A percentile compares a stretch with the other conserved stretches of the same genome.
These are phyloP conservation scores for Miltochrista miniata DNA, from an alignment of 2,888 invertebrate species.

Conservation along the genomic window DNA sequence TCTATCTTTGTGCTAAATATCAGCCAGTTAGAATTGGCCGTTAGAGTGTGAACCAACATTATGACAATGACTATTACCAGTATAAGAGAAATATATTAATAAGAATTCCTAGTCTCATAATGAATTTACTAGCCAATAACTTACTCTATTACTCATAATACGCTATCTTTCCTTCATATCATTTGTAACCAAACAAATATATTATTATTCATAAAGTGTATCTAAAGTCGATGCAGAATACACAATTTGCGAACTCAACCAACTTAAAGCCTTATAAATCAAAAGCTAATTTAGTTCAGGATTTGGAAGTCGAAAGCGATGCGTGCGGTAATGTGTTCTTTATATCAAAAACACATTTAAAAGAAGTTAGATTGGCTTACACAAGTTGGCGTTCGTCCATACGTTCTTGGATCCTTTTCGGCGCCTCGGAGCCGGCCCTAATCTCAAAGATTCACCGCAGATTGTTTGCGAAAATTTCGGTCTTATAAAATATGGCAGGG, in stretches of 20 bases:
- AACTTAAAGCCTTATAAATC: conserved; percentile 71
- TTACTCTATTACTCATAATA: no score
- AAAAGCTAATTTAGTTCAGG: conserved; percentile 77
- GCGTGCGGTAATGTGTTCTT: conserved; percentile 79
- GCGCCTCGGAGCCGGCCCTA: conserved; percentile 73
- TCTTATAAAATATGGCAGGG: conserved; percentile 74
- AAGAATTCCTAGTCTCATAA: no score
- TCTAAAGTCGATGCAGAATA: conserved; percentile 17
- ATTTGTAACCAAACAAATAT: conserved; percentile 15
- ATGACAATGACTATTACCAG: no score
- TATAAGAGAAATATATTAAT: no score
- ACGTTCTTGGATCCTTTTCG: conserved; percentile 73
- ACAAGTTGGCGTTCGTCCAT: conserved; percentile 78
- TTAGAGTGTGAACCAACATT: no score
- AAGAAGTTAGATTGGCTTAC: conserved; percentile 84
- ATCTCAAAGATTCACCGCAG: conserved; percentile 77
- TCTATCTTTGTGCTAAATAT: no score
- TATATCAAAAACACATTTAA: conserved; percentile 84
- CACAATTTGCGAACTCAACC: conserved; percentile 39
- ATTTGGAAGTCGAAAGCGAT: conserved; percentile 66
- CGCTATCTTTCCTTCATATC: neutral
- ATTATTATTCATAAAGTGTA: conserved; percentile 31
- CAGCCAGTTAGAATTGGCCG: no score
- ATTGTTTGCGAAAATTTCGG: conserved; percentile 77
- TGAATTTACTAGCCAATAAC: no score